phyloP scores from a whole-genome alignment of 2,888 invertebrate genomes.

The Nomada fucata region DNA sequence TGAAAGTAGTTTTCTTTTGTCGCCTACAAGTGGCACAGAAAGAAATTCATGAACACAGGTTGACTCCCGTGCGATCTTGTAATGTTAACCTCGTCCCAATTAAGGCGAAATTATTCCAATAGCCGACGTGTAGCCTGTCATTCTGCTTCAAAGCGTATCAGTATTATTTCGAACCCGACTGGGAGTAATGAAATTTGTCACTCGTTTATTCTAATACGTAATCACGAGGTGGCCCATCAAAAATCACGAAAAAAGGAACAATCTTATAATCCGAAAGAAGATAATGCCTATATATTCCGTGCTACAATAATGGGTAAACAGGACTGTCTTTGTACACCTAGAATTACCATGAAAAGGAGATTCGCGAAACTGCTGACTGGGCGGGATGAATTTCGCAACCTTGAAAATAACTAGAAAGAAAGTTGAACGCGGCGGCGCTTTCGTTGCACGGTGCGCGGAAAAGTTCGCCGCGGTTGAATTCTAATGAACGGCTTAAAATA shows the following conservation, averaged over 20 bases:
- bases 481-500: slow-evolving; percentile 47
- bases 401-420: slow-evolving; percentile 27
- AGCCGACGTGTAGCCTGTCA: background rate
- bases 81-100: too few species aligned
- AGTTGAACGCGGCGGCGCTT: slow-evolving; percentile 6
- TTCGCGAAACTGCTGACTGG: background rate
- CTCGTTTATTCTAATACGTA: too few species aligned
- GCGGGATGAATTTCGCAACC: slow-evolving; percentile 16
- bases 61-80: too few species aligned
- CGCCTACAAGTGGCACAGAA: background rate
- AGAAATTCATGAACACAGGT: background rate
- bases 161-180: background rate
- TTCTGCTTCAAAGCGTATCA: too few species aligned
- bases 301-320: background rate
- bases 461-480: slow-evolving; percentile 36
- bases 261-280: background rate
- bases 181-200: too few species aligned
- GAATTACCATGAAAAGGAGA: background rate
- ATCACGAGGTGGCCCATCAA: too few species aligned
- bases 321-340: background rate
- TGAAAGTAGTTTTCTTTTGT: background rate
- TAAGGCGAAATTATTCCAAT: background rate
- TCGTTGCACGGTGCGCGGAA: slow-evolving; percentile 9
- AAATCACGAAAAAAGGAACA: background rate
- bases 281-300: background rate